Conservation (phyloP, 2,113 vertebrate species). For the Mormyrus lacerda region DNA sequence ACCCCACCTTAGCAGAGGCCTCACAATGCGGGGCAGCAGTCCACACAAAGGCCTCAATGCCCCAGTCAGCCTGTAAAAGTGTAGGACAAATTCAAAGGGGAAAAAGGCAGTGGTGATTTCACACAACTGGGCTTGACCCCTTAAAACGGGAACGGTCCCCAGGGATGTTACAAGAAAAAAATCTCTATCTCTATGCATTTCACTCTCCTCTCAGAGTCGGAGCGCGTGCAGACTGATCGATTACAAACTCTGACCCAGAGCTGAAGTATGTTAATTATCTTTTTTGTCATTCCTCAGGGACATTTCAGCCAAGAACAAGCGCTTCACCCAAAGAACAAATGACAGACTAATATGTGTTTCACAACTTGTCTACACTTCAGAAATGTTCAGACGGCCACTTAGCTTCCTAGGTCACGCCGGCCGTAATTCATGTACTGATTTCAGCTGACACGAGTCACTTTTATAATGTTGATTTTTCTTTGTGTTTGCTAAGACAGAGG, state of each 20-base stretch:
- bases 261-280: not conserved
- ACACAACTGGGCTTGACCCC: slow-evolving; percentile 13
- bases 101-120: slow-evolving; percentile 13
- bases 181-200: not conserved
- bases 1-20: slow-evolving; percentile 43
- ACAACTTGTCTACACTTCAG: not conserved
- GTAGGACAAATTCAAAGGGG: slow-evolving; percentile 44
- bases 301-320: not conserved
- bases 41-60: slow-evolving; percentile 36
- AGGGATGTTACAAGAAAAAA: not conserved
- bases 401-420: not conserved
- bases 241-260: not conserved
- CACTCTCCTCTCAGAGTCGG: not conserved
- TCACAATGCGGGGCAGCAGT: slow-evolving; percentile 41
- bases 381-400: not conserved
- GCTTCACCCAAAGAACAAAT: not conserved
- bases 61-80: slow-evolving; percentile 44
- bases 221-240: not conserved
- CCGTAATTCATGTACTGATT: slow-evolving; percentile 11
- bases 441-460: not conserved
- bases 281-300: not conserved
- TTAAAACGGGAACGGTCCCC: not conserved
- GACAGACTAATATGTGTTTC: not conserved
- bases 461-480: slow-evolving; percentile 11
- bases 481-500: slow-evolving; percentile 3